Base-by-base conservation (phyloP, 2,113 vertebrate species). In the Aphyosemion australe region DNA sequence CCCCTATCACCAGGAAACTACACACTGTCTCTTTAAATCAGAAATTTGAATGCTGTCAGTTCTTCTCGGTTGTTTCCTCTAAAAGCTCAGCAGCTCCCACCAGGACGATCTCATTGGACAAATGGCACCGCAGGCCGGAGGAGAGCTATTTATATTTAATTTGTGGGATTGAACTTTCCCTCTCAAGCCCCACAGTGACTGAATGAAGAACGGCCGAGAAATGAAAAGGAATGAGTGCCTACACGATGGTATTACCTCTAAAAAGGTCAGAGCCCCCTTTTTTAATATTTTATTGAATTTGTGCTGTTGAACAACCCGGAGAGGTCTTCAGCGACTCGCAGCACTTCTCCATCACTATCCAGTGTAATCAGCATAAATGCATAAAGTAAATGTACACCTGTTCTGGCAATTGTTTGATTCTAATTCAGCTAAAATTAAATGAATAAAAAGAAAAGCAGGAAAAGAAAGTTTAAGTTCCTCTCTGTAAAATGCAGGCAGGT, bases 191-290 rank as follows among this genome's bases (percentile, higher is more conserved):
- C 52, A 37, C 32, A 15, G 47, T 46, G 57, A 72, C 26, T 46
- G 20, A 47, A 77, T 47, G 46, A 31, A 71, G 65, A 41, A 41
- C 13, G 42, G 49, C n/a, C 39, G 49, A 11, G 70, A 69, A 56
- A 72, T 76, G 48, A 85, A 65, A 51, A 45, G 37, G 43, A 69
- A 32, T 8, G 7, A 71, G 61, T 51, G 1, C 53, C 53, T 34
- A 12, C 59, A 43, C 58, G 21, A 47, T 46, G 31, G 21, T 58
- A 54, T 69, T 71, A 66, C 48, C 42, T 12, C 61, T 68, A 72
- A 72, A 82, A 85, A 80, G 72, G 69, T 84, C 80, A 74, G 53
- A 46, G 21, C 53, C 43, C 53, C 43, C 60, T 67, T 66, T 66
- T 76, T 64, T 13, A 11, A 20, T 41, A 41, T 6, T 53, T 52